Conservation (phyloP, 2,888 invertebrate genomes). For the Cetonia aurata region DNA sequence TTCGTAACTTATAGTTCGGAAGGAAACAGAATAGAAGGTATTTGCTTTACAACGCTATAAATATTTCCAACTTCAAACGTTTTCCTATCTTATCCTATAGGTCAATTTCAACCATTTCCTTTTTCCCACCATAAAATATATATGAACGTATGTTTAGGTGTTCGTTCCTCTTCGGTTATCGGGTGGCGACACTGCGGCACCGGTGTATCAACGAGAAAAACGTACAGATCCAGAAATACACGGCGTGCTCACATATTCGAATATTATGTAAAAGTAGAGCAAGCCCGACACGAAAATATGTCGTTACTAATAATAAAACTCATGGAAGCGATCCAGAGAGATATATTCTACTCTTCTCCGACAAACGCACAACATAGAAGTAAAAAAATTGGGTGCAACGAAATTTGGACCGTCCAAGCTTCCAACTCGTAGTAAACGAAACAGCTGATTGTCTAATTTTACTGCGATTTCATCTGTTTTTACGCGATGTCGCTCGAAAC, state of each 20-base stretch:
- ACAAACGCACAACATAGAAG: too few species aligned
- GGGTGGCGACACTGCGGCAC: conserved; percentile 11
- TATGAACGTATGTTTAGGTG: not conserved
- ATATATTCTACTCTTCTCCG: not conserved
- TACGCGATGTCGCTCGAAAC: not conserved
- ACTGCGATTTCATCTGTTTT: conserved; percentile 26
- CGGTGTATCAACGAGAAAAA: conserved; percentile 10
- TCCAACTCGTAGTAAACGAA: conserved; percentile 37
- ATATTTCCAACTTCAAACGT: too few species aligned
- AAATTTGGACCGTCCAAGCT: too few species aligned
- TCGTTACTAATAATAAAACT: conserved; percentile 35
- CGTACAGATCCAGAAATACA: conserved; percentile 17
- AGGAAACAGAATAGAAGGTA: too few species aligned
- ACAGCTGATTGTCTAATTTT: conserved; percentile 47
- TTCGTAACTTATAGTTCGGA: too few species aligned
- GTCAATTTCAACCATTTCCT: not conserved
- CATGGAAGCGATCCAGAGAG: conserved; percentile 17
- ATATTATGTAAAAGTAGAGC: conserved; percentile 40
- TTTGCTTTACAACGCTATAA: too few species aligned
- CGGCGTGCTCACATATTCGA: conserved; percentile 9
- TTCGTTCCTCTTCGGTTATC: conserved; percentile 16
- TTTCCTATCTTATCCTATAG: too few species aligned
- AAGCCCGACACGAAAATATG: conserved; percentile 32
- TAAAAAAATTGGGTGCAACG: too few species aligned
- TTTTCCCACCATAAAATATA: not conserved